A percentile compares a stretch with the other conserved stretches of the same genome.
These are phyloP conservation scores for Hippopotamyrus pictus DNA, from an alignment of 2,797 vertebrate species.

Conservation along the genomic window DNA sequence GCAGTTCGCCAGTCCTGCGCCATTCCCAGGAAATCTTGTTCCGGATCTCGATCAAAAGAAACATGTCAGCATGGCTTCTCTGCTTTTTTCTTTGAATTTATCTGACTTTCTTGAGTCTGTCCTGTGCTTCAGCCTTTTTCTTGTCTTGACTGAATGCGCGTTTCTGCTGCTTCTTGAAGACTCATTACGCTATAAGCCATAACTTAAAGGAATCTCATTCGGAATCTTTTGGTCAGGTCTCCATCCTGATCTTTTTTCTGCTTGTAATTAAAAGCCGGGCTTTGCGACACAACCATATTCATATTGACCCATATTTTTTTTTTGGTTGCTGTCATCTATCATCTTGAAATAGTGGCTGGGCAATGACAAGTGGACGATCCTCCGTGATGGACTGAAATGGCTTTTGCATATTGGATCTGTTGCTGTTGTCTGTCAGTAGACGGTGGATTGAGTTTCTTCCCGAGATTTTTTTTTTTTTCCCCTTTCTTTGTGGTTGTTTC, in stretches of 20 bases:
- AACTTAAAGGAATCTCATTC: background rate
- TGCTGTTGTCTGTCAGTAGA: background rate
- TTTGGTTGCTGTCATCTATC: background rate
- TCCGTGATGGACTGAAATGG: background rate
- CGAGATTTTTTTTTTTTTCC: background rate
- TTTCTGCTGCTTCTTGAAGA: background rate
- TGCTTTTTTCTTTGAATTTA: background rate
- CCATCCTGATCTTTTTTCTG: background rate
- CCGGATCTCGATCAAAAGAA: background rate
- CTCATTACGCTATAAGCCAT: background rate
- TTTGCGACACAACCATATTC: background rate
- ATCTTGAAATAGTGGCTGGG: background rate
- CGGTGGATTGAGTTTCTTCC: background rate
- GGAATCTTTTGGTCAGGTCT: background rate
- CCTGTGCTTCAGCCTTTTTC: background rate
- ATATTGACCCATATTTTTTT: background rate
- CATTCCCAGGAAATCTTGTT: conserved; percentile 7
- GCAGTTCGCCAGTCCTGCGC: conserved; percentile 3
- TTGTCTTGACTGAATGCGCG: background rate
- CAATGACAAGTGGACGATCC: background rate
- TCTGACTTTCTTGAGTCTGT: background rate
- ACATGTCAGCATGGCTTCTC: background rate
- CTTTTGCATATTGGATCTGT: background rate
- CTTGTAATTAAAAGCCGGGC: background rate
- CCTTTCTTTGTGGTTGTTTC: background rate